Conservation (phyloP, 2,113 vertebrate genomes). For the Maccullochella peelii region DNA sequence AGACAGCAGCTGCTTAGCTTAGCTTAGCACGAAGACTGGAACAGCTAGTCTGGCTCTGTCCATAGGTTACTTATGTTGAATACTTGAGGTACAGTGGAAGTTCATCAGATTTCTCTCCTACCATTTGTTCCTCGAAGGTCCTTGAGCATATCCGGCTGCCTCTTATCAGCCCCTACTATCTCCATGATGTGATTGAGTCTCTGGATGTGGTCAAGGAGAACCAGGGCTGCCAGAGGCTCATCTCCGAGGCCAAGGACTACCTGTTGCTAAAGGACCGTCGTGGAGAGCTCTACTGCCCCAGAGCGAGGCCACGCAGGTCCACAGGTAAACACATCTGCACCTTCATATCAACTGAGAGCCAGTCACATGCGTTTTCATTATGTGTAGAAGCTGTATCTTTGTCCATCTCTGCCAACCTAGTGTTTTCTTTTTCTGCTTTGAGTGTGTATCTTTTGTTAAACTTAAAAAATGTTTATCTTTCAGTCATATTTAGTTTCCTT, state of each 20-base stretch:
- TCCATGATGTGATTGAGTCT: constrained; percentile 86
- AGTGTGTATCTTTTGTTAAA: too few relatives aligned
- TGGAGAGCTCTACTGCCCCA: constrained; percentile 82
- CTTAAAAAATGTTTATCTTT: background rate
- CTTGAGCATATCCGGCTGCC: constrained; percentile 85
- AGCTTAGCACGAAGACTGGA: too few relatives aligned
- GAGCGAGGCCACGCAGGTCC: constrained; percentile 82
- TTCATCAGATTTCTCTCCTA: background rate
- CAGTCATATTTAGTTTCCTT: background rate
- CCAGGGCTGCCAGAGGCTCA: constrained; percentile 83
- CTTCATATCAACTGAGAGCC: background rate
- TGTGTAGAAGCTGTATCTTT: background rate
- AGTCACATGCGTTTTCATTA: background rate
- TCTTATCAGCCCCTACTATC: constrained; percentile 87
- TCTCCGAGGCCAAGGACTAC: constrained; percentile 88
- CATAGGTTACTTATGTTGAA: background rate
- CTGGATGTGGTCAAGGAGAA: constrained; percentile 84
- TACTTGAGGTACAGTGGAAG: too few relatives aligned
- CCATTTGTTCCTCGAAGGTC: constrained; percentile 72
- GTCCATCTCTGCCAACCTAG: background rate
- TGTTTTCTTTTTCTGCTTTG: background rate
- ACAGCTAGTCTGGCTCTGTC: too few relatives aligned
- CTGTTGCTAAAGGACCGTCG: constrained; percentile 86
- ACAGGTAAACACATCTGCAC: constrained; percentile 72
- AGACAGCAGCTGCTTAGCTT: too few relatives aligned